Evolutionary conservation across 2,113 vertebrate species (phyloP).

Genomic region (Tenebrosternarchus preto): DNA sequence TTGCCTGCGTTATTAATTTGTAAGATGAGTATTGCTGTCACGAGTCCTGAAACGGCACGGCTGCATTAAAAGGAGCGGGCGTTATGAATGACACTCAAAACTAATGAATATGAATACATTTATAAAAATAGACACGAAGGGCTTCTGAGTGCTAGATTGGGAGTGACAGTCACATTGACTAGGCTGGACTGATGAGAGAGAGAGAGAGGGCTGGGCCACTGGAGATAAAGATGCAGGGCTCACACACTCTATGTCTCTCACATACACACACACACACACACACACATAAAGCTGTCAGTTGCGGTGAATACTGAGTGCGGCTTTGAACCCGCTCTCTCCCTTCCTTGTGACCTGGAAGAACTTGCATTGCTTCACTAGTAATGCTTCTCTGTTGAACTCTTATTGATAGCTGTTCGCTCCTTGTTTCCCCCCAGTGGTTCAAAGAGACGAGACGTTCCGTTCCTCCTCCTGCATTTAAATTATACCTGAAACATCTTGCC

Average conservation of each 20-base stretch:
- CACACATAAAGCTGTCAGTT: not conserved
- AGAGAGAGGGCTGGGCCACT: constrained; percentile 60
- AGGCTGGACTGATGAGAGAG: constrained; percentile 64
- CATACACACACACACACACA: constrained; percentile 12
- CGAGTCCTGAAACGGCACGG: constrained; percentile 63
- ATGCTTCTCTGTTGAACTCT: constrained; percentile 5
- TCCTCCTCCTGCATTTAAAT: constrained; percentile 7
- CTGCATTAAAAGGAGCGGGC: constrained; percentile 66
- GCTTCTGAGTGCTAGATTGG: constrained; percentile 64
- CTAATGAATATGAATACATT: constrained; percentile 79
- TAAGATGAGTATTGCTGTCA: constrained; percentile 68
- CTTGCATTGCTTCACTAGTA: constrained; percentile 2
- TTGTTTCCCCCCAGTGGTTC: constrained; percentile 26
- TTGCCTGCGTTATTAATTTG: constrained; percentile 74
- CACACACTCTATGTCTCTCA: constrained; percentile 53
- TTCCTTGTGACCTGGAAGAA: constrained; percentile 10
- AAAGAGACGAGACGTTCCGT: constrained; percentile 21
- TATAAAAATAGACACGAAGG: constrained; percentile 72
- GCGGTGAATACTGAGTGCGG: not conserved
- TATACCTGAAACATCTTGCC: constrained; percentile 29
- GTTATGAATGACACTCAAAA: constrained; percentile 72
- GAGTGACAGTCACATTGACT: constrained; percentile 72
- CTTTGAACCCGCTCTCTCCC: not conserved
- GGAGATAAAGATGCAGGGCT: constrained; percentile 63
- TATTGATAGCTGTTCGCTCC: constrained; percentile 35